Percentiles rank a stretch among this genome's conserved stretches.
phyloP scores from a whole-genome alignment of 2,113 vertebrate species.

The Jacana jacana region DNA sequence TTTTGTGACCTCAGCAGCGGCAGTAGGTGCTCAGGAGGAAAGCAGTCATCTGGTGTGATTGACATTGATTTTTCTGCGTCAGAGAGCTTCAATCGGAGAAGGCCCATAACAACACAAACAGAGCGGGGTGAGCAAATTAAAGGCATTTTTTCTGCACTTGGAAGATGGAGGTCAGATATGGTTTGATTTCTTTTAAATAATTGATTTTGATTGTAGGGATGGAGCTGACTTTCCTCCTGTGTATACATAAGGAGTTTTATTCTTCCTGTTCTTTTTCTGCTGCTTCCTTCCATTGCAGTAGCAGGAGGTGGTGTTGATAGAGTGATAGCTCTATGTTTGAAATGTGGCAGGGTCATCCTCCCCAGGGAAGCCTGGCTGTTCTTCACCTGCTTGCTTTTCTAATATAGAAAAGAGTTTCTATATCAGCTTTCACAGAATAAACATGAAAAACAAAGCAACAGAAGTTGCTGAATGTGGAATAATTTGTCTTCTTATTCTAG shows the following conservation, averaged over 20 bases:
- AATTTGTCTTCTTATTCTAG: neutral
- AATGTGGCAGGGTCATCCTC: neutral
- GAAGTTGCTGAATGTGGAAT: neutral
- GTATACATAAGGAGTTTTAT: neutral
- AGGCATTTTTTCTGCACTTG: neutral
- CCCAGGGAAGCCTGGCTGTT: neutral
- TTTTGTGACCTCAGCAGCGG: neutral
- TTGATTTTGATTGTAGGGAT: neutral
- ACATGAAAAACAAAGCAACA: neutral
- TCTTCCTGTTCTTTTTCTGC: neutral
- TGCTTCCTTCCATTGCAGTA: neutral
- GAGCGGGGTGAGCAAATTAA: neutral
- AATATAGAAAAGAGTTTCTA: too few relatives aligned
- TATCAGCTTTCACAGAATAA: neutral
- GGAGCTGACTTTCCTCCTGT: neutral
- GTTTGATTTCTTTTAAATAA: neutral
- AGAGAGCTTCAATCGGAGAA: neutral
- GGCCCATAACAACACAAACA: neutral
- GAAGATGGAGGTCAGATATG: neutral
- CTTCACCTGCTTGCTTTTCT: neutral
- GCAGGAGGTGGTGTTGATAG: neutral
- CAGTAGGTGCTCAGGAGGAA: constrained; percentile 6
- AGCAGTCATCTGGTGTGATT: constrained; percentile 1
- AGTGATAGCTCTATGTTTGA: neutral
- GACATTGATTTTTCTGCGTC: constrained; percentile 36